Base-by-base conservation (phyloP, 2,113 vertebrate species). In the Cyanocitta stelleri region DNA sequence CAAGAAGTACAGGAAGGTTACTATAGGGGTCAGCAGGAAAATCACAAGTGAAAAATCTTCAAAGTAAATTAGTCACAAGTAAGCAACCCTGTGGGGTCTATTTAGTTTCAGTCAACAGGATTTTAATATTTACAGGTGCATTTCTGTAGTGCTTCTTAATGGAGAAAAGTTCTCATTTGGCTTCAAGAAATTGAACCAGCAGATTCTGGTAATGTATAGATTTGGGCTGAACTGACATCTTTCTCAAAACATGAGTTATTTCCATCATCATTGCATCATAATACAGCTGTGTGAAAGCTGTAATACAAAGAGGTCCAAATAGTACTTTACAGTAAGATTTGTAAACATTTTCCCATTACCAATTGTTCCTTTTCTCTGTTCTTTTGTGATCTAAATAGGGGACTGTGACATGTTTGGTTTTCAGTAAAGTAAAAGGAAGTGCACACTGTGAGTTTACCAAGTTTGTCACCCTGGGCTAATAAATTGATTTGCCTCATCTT, bases 371-470 rank as follows among this genome's bases (percentile, higher is more conserved):
- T 96, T 93, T 94, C 91, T 96, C 81, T 93, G 74, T 90, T 94
- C 59, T 96, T 84, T 91, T 76, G 71, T 88, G 71, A 88, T 94
- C 78, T 86, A 91, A 95, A 32, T n/a, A 72, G 82, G 85, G 79
- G 93, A 88, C 82, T 86, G 55, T 88, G 85, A 84, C 79, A 86
- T 56, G 55, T 90, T 86, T 88, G 81, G 73, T 78, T 96, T 97
- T 96, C 96, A 96, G 96, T 96, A 95, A 95, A 90, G 66, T 71
- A 78, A 92, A 95, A 96, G 96, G 95, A 97, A 96, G 92, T 94
- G 43, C 63, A 93, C 8, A 27, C 32, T 71, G n/a, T 88, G 61
- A 96, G 37, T 74, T 92, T 81, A 90, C 82, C 29, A 72, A 39
- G 32, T 80, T 85, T 74, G 56, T 93, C 73, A 81, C 29, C 18